Evolutionary conservation across 2,797 vertebrate species (phyloP).

Genomic region (Alauda arvensis): DNA sequence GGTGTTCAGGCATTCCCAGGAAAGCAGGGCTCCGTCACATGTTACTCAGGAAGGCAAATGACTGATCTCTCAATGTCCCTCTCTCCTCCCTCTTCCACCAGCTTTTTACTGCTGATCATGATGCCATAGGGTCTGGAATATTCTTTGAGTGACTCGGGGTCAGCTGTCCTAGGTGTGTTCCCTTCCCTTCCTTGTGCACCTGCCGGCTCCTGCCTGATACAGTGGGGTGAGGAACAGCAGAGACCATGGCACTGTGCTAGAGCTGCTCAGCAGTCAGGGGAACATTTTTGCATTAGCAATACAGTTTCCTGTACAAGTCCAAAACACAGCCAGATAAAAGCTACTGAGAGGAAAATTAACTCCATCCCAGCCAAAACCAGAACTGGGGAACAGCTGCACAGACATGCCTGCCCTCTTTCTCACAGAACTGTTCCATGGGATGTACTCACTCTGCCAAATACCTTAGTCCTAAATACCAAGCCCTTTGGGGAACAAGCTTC

Average conservation of each 20-base stretch:
- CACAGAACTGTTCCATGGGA: accelerated
- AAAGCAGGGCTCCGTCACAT: accelerated
- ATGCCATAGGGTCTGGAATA: background rate
- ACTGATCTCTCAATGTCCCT: accelerated
- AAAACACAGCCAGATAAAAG: background rate
- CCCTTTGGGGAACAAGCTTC: background rate
- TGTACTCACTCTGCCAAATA: background rate
- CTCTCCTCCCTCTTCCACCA: background rate
- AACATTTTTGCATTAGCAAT: background rate
- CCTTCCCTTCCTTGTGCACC: background rate
- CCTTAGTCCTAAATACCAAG: background rate
- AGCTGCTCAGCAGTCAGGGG: background rate
- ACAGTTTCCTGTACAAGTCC: background rate
- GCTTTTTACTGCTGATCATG: background rate
- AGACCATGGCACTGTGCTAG: accelerated
- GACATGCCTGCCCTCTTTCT: background rate
- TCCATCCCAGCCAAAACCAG: background rate
- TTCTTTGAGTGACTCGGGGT: too few species aligned
- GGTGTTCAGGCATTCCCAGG: background rate
- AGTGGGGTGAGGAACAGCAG: background rate
- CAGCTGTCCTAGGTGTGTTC: background rate
- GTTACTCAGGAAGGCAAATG: background rate
- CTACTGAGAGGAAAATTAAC: background rate
- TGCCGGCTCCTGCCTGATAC: accelerated
- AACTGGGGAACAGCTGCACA: background rate